Percentiles rank a stretch among this genome's conserved stretches.
Evolutionary conservation across 2,113 vertebrate species (phyloP).

Genomic region (Uria aalge): DNA sequence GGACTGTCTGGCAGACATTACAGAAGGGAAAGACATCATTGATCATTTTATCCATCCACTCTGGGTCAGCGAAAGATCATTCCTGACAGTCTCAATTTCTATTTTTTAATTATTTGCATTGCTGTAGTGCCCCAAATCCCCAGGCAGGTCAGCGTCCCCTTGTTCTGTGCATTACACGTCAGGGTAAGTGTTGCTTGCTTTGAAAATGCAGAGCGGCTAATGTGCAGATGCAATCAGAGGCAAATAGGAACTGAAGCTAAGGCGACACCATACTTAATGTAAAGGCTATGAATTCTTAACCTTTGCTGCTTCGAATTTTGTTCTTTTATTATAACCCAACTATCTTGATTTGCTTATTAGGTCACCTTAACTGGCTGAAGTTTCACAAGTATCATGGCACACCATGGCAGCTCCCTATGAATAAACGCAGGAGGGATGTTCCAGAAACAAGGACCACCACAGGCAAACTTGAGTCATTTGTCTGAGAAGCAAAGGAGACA

Average conservation of each 20-base stretch:
- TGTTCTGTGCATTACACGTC: background rate
- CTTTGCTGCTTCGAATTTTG: background rate
- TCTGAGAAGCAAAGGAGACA: background rate
- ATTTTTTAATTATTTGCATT: slow-evolving; percentile 7
- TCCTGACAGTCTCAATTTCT: background rate
- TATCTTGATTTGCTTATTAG: background rate
- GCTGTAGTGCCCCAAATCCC: background rate
- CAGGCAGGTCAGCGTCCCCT: background rate
- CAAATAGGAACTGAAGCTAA: background rate
- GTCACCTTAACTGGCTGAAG: background rate
- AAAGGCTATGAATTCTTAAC: background rate
- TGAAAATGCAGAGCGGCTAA: background rate
- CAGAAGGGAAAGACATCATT: slow-evolving; percentile 4
- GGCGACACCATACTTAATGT: background rate
- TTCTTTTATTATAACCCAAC: background rate
- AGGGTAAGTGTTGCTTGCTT: background rate
- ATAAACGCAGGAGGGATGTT: background rate
- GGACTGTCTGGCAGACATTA: slow-evolving; percentile 25
- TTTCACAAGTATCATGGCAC: background rate
- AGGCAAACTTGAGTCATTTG: background rate
- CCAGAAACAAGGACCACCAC: background rate
- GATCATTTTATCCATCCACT: slow-evolving; percentile 24
- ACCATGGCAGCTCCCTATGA: background rate
- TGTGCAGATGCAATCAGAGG: background rate
- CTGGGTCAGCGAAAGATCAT: background rate